Percentiles rank a stretch among this genome's conserved stretches.
Conservation (phyloP, 2,888 invertebrate species). For the Diabrotica balteata region DNA sequence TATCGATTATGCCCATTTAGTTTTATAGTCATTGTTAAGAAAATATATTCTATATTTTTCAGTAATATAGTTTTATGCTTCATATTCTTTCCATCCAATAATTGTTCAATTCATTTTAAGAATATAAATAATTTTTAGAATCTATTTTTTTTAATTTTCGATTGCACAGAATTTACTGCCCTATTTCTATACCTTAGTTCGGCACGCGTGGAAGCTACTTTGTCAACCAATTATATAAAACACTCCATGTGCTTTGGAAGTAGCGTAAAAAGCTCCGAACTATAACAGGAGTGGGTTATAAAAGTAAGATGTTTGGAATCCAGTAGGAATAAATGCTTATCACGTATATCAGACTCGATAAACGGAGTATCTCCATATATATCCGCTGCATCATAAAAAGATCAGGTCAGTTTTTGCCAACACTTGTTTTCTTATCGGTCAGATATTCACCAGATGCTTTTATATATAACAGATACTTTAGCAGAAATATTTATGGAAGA, state of each 20-base stretch:
- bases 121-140: too few species aligned
- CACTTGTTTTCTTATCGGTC: neutral
- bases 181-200: neutral
- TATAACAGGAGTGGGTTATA: slow-evolving; percentile 15
- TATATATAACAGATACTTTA: too few species aligned
- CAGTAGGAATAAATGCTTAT: slow-evolving; percentile 10
- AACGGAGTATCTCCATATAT: slow-evolving; percentile 17
- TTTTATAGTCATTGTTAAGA: too few species aligned
- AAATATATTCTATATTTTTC: too few species aligned
- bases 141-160: neutral
- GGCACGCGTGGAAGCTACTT: slow-evolving; percentile 1
- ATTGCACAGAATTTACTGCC: neutral
- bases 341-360: slow-evolving; percentile 24
- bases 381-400: slow-evolving; percentile 14
- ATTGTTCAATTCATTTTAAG: too few species aligned
- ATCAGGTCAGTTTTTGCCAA: slow-evolving; percentile 9
- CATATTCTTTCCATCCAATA: too few species aligned
- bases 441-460: too few species aligned
- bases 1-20: too few species aligned
- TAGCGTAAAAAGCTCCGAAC: slow-evolving; percentile 2
- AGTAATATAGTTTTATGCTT: too few species aligned
- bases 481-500: too few species aligned
- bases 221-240: slow-evolving; percentile 4
- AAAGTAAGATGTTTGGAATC: slow-evolving; percentile 18
- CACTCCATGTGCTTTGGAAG: neutral